Evolutionary conservation across 1,140 invertebrate species (phyloP), one percentile per base, ranked within the genome.

Genomic region (Ceratosolen fusciceps): DNA sequence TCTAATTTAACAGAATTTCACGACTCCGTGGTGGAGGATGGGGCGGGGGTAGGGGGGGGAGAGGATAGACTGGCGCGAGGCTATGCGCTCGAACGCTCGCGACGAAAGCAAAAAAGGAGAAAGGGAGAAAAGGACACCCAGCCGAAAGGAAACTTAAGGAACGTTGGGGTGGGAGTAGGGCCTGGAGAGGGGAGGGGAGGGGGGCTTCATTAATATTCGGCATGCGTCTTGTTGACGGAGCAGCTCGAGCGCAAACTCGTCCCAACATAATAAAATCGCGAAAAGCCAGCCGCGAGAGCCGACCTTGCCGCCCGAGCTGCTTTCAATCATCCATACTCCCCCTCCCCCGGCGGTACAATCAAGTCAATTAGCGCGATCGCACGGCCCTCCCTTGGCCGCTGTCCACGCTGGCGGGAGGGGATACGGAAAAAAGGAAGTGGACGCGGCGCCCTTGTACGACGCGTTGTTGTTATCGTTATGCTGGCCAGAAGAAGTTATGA

Each of bases 341-440:
- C n/a, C 37, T 34, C 49, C 16, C 16, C 37, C 10, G 26, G 43
- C 19, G 39, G 67, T 29, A 56, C 71, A 71, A 77, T 47, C 39
- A 70, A 77, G 76, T 78, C 68, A 78, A 78, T 78, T 72, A 72
- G 62, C 68, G 76, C 76, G 75, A 76, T 76, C 74, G 62, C 37
- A 29, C 37, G 19, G 26, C 31, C 56, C 37, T 62, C 72, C 56
- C 43, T 49, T 24, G 9, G 19, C 12, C 2, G 3, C 8, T 26
- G 26, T 60, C n/a, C n/a, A n/a, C n/a, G n/a, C n/a, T n/a, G n/a
- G n/a, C n/a, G n/a, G n/a, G n/a, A n/a, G n/a, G n/a, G n/a, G n/a
- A n/a, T n/a, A n/a, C n/a, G n/a, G n/a, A n/a, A n/a, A n/a, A n/a
- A n/a, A n/a, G n/a, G n/a, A n/a, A n/a, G n/a, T n/a, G n/a, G n/a